Conservation (phyloP, 2,888 invertebrate genomes). For the Poecilus cupreus region DNA sequence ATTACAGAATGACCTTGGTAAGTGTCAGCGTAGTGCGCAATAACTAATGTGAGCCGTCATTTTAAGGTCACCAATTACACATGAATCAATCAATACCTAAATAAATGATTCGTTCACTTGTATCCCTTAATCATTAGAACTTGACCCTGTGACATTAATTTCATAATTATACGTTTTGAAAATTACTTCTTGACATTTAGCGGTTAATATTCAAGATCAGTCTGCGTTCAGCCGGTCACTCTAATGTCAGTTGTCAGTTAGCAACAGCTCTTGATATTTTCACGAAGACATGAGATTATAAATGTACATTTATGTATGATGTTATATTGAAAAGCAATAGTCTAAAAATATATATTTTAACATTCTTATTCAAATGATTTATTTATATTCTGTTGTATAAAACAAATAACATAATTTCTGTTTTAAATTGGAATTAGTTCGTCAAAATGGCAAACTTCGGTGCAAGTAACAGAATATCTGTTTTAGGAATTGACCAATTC, state of each 20-base stretch:
- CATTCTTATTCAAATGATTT: no score
- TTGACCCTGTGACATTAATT: conserved; percentile 21
- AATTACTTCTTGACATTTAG: background rate
- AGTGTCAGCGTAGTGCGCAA: no score
- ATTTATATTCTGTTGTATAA: background rate
- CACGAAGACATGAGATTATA: background rate
- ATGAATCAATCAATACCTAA: background rate
- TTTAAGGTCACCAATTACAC: background rate
- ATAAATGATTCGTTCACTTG: background rate
- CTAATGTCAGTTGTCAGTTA: background rate
- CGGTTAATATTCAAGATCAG: background rate
- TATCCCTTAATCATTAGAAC: conserved; percentile 14
- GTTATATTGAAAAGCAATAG: no score
- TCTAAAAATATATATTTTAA: no score
- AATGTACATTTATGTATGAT: background rate
- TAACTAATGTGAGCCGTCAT: background rate
- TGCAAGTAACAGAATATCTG: conserved; percentile 43
- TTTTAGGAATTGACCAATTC: conserved; percentile 48
- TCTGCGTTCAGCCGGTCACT: background rate
- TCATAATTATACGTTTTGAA: background rate
- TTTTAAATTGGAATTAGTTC: background rate
- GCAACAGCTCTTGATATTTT: background rate
- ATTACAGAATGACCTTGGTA: no score
- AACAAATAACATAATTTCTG: background rate
- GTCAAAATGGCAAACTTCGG: conserved; percentile 51